Percentiles rank a stretch among this genome's conserved stretches.
Evolutionary conservation across 1,140 invertebrate genomes (phyloP).

Genomic region (Drosophila pachea): DNA sequence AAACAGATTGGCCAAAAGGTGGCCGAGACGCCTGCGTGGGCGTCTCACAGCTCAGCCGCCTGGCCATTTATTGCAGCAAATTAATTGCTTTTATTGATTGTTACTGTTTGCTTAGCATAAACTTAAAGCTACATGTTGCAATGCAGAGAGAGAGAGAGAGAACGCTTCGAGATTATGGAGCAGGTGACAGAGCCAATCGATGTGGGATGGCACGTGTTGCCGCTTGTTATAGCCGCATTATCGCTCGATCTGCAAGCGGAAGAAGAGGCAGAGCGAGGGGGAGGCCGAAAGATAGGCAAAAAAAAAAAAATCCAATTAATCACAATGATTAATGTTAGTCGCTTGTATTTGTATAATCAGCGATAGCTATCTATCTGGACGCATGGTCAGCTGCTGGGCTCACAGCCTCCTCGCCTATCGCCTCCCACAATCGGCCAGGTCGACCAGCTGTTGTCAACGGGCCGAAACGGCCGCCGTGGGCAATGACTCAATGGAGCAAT

Average conservation of each 20-base stretch:
- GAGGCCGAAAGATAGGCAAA: conserved; percentile 23
- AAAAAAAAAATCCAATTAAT: conserved; percentile 8
- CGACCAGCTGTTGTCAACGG: neutral
- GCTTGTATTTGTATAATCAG: neutral
- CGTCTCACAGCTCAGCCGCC: conserved; percentile 1
- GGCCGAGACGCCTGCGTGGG: conserved; percentile 12
- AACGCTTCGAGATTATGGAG: neutral
- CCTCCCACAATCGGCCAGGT: too few species aligned
- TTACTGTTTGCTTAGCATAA: conserved; percentile 50
- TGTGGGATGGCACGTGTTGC: neutral
- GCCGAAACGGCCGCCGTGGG: neutral
- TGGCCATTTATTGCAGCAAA: conserved; percentile 26
- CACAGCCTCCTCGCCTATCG: too few species aligned
- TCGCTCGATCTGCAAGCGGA: conserved; percentile 2
- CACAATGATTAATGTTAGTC: conserved; percentile 32
- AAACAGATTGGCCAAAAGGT: neutral
- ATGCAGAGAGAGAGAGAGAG: conserved; percentile 1
- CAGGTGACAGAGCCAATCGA: neutral
- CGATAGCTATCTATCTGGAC: too few species aligned
- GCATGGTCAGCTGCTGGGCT: too few species aligned
- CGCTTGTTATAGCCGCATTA: neutral
- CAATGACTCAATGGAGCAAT: conserved; percentile 14
- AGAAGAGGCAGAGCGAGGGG: too few species aligned
- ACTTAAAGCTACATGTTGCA: conserved; percentile 28
- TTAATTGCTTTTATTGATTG: conserved; percentile 58